Base-by-base conservation (phyloP, 2,797 vertebrate genomes). In the Etheostoma perlongum region DNA sequence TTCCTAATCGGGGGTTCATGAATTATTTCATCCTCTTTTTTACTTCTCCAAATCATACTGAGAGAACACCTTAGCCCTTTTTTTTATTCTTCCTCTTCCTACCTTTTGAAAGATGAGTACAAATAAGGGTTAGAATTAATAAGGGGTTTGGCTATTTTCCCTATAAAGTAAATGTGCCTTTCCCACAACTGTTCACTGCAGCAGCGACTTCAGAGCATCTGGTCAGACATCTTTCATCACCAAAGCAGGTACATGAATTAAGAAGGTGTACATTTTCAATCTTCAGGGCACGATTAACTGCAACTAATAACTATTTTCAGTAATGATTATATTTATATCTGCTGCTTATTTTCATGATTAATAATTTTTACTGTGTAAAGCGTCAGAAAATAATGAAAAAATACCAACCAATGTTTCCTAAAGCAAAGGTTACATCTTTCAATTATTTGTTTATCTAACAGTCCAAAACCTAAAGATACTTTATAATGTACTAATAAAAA, bases 51-150 rank as follows among this genome's bases (percentile, higher is more conserved):
- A 23, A 27, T 53, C 48, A 53, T 27, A 4, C 4, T n/a, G 23
- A 19, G 13, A 25, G 5, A 12, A 68, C 9, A 42, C 6, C 2
- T 44, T 6, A 15, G 7, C n/a, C 4, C 8, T 46, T 25, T 10
- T 21, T 27, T 1, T 18, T 62, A 36, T 40, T 40, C 46, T 65
- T 74, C 64, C 40, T 53, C 64, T 18, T 60, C 2, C 40, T 75
- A 2, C 12, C 12, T 49, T 36, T 27, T 67, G 6, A 52, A 18
- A 42, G 1, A 46, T 12, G 27, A 25, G 47, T 36, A 59, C 27
- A 66, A 19, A 66, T 47, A 36, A 67, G 27, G 40, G 0, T 53
- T 6, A 6, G 30, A 30, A 30, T 30, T 5, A 3, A 30, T 30
- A 30, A 21, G 42, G 49, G 49, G 49, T 12, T 51, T 42, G 69